Evolutionary conservation across 2,797 vertebrate genomes (phyloP).

Genomic region (Cercopithecus petaurista): DNA sequence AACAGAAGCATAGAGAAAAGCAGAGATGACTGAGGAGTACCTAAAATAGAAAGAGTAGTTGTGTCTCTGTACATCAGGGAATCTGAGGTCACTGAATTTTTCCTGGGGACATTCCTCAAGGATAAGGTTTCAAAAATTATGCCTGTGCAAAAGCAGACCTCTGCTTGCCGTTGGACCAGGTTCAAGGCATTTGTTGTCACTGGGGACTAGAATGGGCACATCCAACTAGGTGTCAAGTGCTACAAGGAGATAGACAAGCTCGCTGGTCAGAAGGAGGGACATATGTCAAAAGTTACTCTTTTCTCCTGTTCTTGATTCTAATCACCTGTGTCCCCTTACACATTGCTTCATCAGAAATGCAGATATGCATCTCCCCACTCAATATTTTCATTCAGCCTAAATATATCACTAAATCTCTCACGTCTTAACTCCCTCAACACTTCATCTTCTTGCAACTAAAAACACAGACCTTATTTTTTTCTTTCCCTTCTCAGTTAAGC

Average conservation of each 20-base stretch:
- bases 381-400: background rate
- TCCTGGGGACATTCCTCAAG: slow-evolving; percentile 92
- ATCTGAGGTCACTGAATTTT: slow-evolving; percentile 94
- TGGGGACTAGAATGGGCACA: background rate
- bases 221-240: background rate
- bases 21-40: background rate
- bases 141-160: slow-evolving; percentile 95
- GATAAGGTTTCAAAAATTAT: slow-evolving; percentile 95
- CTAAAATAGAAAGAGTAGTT: slow-evolving; percentile 13
- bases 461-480: background rate
- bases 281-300: background rate
- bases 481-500: background rate
- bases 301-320: background rate
- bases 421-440: background rate
- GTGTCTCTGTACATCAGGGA: slow-evolving; percentile 82
- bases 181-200: slow-evolving; percentile 86
- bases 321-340: too few relatives aligned
- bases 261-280: background rate
- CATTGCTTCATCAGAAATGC: background rate
- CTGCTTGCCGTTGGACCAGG: slow-evolving; percentile 92
- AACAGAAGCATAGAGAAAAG: background rate
- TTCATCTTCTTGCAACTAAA: background rate
- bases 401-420: background rate
- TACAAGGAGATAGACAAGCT: background rate
- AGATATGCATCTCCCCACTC: background rate